Evolutionary conservation across 2,888 invertebrate genomes (phyloP).

Genomic region (Cyaniris semiargus): DNA sequence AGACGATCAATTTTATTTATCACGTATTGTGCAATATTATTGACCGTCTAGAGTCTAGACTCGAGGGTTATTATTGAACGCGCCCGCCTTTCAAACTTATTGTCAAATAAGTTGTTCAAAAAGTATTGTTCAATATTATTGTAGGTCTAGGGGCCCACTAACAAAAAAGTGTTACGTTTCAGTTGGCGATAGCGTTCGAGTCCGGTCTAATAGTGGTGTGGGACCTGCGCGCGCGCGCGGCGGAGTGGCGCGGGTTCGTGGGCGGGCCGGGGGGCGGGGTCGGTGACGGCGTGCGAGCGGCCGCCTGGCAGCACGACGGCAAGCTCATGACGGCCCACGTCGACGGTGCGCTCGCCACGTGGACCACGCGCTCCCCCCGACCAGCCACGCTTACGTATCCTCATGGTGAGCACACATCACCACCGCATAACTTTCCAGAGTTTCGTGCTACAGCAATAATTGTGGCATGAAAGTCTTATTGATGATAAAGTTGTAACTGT

Average conservation of each 20-base stretch:
- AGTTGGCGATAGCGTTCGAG: conserved; percentile 98
- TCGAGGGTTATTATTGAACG: too few relatives aligned
- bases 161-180: conserved; percentile 42
- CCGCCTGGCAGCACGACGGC: conserved; percentile 98
- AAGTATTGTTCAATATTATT: too few relatives aligned
- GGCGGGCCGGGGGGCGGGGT: conserved; percentile 83
- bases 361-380: conserved; percentile 90
- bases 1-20: too few relatives aligned
- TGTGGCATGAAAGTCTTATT: too few relatives aligned
- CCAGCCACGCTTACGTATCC: conserved; percentile 92
- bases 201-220: conserved; percentile 96
- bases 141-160: too few relatives aligned
- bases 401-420: conserved; percentile 85
- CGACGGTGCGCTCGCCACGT: conserved; percentile 97
- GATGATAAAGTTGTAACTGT: too few relatives aligned
- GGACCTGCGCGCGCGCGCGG: conserved; percentile 93
- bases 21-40: too few relatives aligned
- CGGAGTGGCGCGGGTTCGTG: conserved; percentile 91
- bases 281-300: conserved; percentile 89
- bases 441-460: too few relatives aligned
- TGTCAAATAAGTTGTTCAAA: too few relatives aligned
- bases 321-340: conserved; percentile 98
- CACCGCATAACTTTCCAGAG: too few relatives aligned
- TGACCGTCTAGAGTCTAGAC: too few relatives aligned
- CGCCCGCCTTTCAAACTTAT: too few relatives aligned